These are phyloP conservation scores for Crotophaga sulcirostris DNA, from an alignment of 2,113 vertebrate species.

Conservation along the genomic window DNA sequence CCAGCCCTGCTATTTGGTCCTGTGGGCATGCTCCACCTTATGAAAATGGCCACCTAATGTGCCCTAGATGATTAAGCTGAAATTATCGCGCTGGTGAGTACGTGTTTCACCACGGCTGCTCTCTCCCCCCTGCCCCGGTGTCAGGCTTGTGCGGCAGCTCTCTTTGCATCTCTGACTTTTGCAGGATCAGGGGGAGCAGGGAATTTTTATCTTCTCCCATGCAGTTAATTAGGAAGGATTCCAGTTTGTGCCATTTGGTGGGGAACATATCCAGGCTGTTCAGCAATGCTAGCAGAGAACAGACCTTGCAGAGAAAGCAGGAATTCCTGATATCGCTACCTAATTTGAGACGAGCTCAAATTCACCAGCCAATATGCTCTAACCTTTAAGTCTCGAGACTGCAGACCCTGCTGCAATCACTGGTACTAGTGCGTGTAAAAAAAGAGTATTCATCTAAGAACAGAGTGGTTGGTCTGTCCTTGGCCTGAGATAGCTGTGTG, in stretches of 20 bases:
- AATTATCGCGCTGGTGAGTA: neutral
- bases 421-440: neutral
- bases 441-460: neutral
- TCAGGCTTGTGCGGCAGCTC: neutral
- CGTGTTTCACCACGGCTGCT: neutral
- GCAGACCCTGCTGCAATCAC: neutral
- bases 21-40: neutral
- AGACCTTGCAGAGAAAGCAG: neutral
- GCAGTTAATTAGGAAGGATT: conserved; percentile 33
- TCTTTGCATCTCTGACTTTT: neutral
- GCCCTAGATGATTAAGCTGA: neutral
- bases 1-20: neutral
- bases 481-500: neutral
- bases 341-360: neutral
- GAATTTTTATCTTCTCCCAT: neutral
- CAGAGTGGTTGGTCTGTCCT: neutral
- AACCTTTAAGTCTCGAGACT: neutral
- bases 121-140: neutral
- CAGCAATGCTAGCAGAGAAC: neutral
- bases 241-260: neutral
- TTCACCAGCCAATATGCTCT: neutral
- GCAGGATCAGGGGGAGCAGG: neutral
- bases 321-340: neutral
- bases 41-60: neutral
- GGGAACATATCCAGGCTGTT: conserved; percentile 4